Evolutionary conservation across 2,113 vertebrate genomes (phyloP).

Genomic region (Pomatostomus ruficeps): DNA sequence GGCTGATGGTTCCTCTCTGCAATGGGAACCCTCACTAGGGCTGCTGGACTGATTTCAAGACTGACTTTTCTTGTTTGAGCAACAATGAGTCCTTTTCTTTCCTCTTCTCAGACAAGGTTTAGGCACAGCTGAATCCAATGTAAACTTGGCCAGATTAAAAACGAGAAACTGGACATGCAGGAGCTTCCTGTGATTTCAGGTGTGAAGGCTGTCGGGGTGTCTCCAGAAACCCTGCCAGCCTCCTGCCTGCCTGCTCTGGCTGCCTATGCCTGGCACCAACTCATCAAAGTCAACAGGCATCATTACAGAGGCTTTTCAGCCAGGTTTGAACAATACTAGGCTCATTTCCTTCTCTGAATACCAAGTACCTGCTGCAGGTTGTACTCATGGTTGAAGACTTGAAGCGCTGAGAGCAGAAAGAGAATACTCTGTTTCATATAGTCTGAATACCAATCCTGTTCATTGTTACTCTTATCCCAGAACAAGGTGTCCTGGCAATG

Average conservation of each 20-base stretch:
- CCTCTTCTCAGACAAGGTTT: not conserved
- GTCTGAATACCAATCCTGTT: not conserved
- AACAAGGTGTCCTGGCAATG: not conserved
- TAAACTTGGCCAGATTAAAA: not conserved
- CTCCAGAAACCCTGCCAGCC: not conserved
- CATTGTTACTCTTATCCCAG: not conserved
- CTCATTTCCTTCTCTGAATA: not conserved
- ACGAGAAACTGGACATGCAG: not conserved
- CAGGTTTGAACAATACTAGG: not conserved
- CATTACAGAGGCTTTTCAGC: not conserved
- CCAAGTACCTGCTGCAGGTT: not conserved
- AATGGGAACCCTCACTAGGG: too few relatives aligned
- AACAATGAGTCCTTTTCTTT: not conserved
- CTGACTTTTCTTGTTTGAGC: not conserved
- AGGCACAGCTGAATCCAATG: not conserved
- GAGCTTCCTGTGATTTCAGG: not conserved
- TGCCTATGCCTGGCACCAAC: fast-evolving
- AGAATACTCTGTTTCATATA: not conserved
- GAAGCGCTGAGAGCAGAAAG: fast-evolving
- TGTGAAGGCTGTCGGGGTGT: not conserved
- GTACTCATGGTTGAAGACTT: not conserved
- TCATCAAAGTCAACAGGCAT: not conserved
- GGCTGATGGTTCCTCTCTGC: not conserved
- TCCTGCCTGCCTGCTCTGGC: not conserved
- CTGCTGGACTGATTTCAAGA: not conserved